Conservation (phyloP, 2,888 invertebrate species). For the Acronicta psi region DNA sequence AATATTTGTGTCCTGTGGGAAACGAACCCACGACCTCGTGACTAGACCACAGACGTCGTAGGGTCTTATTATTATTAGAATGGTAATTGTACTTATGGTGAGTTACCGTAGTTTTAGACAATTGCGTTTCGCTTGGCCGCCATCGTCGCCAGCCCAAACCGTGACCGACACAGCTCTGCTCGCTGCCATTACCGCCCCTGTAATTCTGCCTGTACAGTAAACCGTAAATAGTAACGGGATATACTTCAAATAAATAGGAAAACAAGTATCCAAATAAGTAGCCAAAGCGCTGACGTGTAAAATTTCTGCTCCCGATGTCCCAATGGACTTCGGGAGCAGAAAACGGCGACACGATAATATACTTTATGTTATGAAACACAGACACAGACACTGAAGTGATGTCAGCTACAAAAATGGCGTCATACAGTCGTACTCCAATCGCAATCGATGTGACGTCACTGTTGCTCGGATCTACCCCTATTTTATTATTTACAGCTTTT, state of each 20-base stretch:
- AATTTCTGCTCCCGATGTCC: too few relatives aligned
- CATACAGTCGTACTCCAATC: slow-evolving; percentile 9
- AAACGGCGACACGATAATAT: too few relatives aligned
- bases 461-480: neutral
- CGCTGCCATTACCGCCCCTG: slow-evolving; percentile 42
- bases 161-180: slow-evolving; percentile 49
- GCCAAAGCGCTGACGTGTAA: too few relatives aligned
- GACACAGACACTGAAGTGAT: slow-evolving; percentile 12
- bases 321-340: too few relatives aligned
- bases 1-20: too few relatives aligned
- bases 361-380: too few relatives aligned
- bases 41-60: too few relatives aligned
- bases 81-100: slow-evolving; percentile 39
- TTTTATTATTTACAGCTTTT: neutral
- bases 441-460: slow-evolving; percentile 35
- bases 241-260: neutral
- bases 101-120: slow-evolving; percentile 64
- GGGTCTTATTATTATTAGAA: neutral
- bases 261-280: neutral
- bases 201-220: slow-evolving; percentile 11
- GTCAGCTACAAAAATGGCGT: slow-evolving; percentile 25
- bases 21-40: too few relatives aligned
- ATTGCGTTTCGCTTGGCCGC: slow-evolving; percentile 62
- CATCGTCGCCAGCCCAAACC: slow-evolving; percentile 48
- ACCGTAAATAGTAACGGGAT: slow-evolving; percentile 21